These are phyloP conservation scores for Tokudaia tokunoshimensis DNA, from an alignment of 2,797 vertebrate genomes.

Conservation along the genomic window DNA sequence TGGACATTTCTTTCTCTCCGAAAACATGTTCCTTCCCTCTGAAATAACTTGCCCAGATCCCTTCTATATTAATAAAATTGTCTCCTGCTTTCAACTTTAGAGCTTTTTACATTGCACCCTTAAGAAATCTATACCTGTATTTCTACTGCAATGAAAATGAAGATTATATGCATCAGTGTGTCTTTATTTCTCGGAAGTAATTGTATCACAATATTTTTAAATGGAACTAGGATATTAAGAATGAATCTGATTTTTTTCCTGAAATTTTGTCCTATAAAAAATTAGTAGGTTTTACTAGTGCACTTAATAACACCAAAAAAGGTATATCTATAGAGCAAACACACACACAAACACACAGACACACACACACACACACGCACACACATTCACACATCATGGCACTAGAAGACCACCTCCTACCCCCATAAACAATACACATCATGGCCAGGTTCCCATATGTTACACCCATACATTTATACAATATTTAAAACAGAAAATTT, in stretches of 20 bases:
- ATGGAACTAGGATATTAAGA: neutral
- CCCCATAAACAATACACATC: neutral
- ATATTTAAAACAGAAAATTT: neutral
- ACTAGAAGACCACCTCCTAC: neutral
- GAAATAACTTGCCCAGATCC: conserved; percentile 63
- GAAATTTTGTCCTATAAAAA: neutral
- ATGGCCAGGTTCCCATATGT: neutral
- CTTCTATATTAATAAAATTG: conserved; percentile 57
- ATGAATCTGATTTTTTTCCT: neutral
- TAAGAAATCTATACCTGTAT: conserved; percentile 55
- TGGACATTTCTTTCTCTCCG: neutral
- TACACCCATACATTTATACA: too few species aligned
- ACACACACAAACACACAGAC: neutral
- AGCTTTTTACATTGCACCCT: conserved; percentile 9
- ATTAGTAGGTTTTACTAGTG: neutral
- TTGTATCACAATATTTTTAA: neutral
- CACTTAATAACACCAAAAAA: neutral
- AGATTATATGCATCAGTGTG: neutral
- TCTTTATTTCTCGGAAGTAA: conserved; percentile 56
- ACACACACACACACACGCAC: neutral
- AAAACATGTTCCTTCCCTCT: conserved; percentile 59
- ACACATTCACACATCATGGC: too few species aligned
- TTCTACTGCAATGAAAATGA: conserved; percentile 28
- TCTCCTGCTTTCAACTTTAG: conserved; percentile 47
- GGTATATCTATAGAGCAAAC: neutral